Percentiles rank a stretch among this genome's conserved stretches.
phyloP scores from a whole-genome alignment of 1,140 invertebrate genomes.

The Drosophila sucinea region DNA sequence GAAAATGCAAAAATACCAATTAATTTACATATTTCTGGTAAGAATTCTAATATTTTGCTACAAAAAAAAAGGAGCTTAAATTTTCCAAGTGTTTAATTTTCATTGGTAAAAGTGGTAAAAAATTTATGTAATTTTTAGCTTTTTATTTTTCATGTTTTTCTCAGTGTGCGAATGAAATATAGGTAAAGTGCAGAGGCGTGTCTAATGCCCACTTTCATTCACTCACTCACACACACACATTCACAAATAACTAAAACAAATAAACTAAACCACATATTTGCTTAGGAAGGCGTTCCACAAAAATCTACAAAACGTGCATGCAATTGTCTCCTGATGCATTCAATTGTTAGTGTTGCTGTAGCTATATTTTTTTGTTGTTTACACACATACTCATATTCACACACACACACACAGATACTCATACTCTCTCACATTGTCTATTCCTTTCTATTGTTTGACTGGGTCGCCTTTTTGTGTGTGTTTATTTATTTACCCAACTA shows the following conservation, averaged over 20 bases:
- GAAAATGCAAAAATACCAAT: too few relatives aligned
- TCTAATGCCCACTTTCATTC: conserved; percentile 5
- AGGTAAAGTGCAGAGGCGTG: conserved; percentile 8
- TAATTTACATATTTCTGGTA: too few relatives aligned
- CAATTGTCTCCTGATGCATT: conserved; percentile 38
- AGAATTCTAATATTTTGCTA: too few relatives aligned
- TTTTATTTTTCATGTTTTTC: background rate
- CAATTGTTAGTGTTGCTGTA: conserved; percentile 28
- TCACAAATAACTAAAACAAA: conserved; percentile 5
- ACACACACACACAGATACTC: conserved; percentile 6
- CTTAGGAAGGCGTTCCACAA: conserved; percentile 17
- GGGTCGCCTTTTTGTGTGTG: conserved; percentile 37
- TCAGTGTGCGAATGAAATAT: background rate
- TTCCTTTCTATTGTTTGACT: conserved; percentile 56
- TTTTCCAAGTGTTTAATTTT: too few relatives aligned
- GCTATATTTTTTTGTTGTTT: conserved; percentile 36
- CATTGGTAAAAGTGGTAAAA: too few relatives aligned
- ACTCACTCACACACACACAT: conserved; percentile 9
- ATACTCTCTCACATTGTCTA: conserved; percentile 22
- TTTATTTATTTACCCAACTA: conserved; percentile 67
- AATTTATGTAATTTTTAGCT: background rate
- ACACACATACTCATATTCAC: conserved; percentile 30
- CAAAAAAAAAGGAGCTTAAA: too few relatives aligned
- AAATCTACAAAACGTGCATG: conserved; percentile 35
- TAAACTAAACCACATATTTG: conserved; percentile 23